Conservation (phyloP, 1,140 invertebrate species). For the Heliothis virescens region DNA sequence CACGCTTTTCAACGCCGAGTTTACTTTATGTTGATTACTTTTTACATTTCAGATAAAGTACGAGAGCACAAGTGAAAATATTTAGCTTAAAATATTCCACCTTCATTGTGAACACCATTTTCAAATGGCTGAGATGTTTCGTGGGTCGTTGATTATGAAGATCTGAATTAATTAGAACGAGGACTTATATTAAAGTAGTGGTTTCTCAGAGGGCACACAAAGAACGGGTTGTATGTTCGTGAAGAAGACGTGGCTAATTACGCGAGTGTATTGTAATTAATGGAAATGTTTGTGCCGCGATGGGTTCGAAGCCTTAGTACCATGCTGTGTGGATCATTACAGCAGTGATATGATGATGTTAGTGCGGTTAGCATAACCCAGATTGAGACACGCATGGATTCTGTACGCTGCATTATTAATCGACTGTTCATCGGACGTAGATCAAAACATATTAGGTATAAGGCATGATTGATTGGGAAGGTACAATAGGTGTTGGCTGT, state of each 20-base stretch:
- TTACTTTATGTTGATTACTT: slow-evolving; percentile 49
- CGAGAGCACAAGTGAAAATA: slow-evolving; percentile 32
- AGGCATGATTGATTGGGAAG: background rate
- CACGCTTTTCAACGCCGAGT: slow-evolving; percentile 38
- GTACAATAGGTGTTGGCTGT: too few relatives aligned
- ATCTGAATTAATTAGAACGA: slow-evolving; percentile 19
- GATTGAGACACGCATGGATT: slow-evolving; percentile 27
- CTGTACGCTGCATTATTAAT: slow-evolving; percentile 37
- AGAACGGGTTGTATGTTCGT: slow-evolving; percentile 13
- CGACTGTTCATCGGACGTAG: slow-evolving; percentile 9
- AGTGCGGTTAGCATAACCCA: slow-evolving; percentile 33
- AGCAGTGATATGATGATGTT: slow-evolving; percentile 31
- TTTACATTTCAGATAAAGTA: slow-evolving; percentile 47
- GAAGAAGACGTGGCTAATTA: slow-evolving; percentile 27
- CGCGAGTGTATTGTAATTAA: slow-evolving; percentile 17
- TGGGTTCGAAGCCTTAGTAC: slow-evolving; percentile 37
- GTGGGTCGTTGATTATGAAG: slow-evolving; percentile 8
- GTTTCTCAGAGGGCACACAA: slow-evolving; percentile 5
- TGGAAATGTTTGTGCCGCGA: background rate
- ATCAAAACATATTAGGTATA: background rate
- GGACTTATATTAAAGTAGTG: slow-evolving; percentile 4
- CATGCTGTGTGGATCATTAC: slow-evolving; percentile 34
- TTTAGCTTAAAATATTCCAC: background rate
- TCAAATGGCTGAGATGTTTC: slow-evolving; percentile 15
- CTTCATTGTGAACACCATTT: slow-evolving; percentile 7